Conservation (phyloP, 2,113 vertebrate species). For the Campylorhamphus procurvoides region DNA sequence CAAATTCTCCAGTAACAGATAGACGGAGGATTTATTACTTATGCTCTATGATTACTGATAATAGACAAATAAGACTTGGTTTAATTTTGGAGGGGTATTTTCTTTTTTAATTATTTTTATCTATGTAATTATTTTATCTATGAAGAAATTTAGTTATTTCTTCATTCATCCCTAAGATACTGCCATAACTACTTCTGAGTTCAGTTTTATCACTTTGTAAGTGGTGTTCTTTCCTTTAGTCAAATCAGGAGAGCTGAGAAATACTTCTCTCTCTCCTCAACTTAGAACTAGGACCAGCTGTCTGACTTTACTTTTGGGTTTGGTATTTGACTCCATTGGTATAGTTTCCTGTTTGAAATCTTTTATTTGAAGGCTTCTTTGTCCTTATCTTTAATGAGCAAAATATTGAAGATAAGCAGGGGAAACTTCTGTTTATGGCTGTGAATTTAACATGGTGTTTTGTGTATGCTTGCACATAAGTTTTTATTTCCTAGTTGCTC, state of each 20-base stretch:
- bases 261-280: background rate
- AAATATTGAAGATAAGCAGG: background rate
- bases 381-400: background rate
- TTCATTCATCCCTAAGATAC: background rate
- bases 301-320: background rate
- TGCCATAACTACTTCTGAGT: background rate
- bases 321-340: background rate
- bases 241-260: background rate
- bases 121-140: too few species aligned
- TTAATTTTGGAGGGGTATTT: background rate
- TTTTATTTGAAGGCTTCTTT: background rate
- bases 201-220: background rate
- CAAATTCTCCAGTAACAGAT: too few species aligned
- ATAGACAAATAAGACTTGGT: background rate
- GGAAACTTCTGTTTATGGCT: background rate
- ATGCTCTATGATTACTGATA: background rate
- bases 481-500: background rate
- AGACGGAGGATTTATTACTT: background rate
- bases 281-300: background rate
- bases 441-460: background rate
- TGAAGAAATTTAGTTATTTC: too few species aligned
- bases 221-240: background rate
- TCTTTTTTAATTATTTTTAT: background rate
- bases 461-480: background rate
- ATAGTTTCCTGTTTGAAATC: background rate